Evolutionary conservation across 2,797 vertebrate species (phyloP).

Genomic region (Sebastes ruberrimus): DNA sequence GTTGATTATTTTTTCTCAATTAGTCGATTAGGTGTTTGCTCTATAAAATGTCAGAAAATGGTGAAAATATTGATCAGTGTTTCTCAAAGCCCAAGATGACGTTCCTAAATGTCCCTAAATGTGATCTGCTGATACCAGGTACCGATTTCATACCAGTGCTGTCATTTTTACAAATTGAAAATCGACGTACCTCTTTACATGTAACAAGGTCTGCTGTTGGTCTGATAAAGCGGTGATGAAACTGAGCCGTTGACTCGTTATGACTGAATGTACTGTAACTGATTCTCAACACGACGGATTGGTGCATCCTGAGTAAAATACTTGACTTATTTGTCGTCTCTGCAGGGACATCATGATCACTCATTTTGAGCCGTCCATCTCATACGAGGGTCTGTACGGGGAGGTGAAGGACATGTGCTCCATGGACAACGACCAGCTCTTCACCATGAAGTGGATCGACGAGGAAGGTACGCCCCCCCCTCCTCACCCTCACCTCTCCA

Average conservation of each 20-base stretch:
- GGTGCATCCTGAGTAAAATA: not conserved
- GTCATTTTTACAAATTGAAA: not conserved
- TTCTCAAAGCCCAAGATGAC: too few species aligned
- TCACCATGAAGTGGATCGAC: slow-evolving; percentile 99
- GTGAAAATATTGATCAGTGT: too few species aligned
- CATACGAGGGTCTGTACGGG: slow-evolving; percentile 91
- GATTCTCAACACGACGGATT: not conserved
- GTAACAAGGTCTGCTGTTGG: not conserved
- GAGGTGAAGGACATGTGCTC: slow-evolving; percentile 98
- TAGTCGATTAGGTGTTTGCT: too few species aligned
- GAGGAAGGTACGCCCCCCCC: slow-evolving; percentile 89
- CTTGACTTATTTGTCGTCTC: not conserved
- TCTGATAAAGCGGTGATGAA: not conserved
- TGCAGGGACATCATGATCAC: slow-evolving; percentile 99
- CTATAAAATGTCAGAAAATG: too few species aligned
- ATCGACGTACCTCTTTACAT: not conserved
- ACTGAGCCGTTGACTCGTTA: not conserved
- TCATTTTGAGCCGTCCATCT: slow-evolving; percentile 97
- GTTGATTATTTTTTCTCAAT: too few species aligned
- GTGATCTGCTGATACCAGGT: not conserved
- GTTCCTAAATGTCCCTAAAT: too few species aligned
- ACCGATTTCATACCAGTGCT: not conserved
- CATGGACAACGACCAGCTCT: slow-evolving; percentile 97
- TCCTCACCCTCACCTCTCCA: not conserved
- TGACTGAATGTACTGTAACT: not conserved